Base-by-base conservation (phyloP, 2,113 vertebrate genomes). In the Syrmaticus mikado region DNA sequence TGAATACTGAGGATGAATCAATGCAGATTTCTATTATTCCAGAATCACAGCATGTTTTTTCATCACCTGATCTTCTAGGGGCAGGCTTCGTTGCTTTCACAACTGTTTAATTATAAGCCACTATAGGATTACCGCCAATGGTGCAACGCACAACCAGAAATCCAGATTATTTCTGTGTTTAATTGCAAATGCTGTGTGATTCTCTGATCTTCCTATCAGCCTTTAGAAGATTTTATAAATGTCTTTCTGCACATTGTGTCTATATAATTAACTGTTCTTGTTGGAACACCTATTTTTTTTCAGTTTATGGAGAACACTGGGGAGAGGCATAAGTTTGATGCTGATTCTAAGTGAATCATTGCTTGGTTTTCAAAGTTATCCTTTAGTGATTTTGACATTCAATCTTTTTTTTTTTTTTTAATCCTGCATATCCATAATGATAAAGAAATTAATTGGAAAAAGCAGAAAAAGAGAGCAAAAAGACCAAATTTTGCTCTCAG, bases 201-300 rank as follows among this genome's bases (percentile, higher is more conserved):
- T 80, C 90, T 94, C 81, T 95, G 83, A 93, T 94, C 70, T 52
- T 75, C 89, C 10, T 3, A 66, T 94, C 84, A 96, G 60, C 66
- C 28, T 0, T 79, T 72, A 27, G 70, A 76, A 74, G 87, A 78
- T 93, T 92, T 90, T 60, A 73, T 74, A 91, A 87, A 91, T 87
- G 91, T 60, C 89, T 95, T 92, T 76, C 85, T 93, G 53, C 57
- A 52, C 52, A 66, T 94, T 90, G 61, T 45, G 18, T 85, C 91
- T 80, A 64, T 74, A 60, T 92, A 88, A 96, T 97, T 94, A 94
- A 93, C 85, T 75, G 36, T 58, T 92, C 86, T 85, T 82, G 73
- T 92, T 87, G 95, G 90, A 91, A 66, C 62, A 83, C 57, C 68
- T 94, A 21, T 75, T 84, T 96, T 87, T 87, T 95, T 82, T 55